Conservation (phyloP, 2,797 vertebrate species). For the Tinamus major region DNA sequence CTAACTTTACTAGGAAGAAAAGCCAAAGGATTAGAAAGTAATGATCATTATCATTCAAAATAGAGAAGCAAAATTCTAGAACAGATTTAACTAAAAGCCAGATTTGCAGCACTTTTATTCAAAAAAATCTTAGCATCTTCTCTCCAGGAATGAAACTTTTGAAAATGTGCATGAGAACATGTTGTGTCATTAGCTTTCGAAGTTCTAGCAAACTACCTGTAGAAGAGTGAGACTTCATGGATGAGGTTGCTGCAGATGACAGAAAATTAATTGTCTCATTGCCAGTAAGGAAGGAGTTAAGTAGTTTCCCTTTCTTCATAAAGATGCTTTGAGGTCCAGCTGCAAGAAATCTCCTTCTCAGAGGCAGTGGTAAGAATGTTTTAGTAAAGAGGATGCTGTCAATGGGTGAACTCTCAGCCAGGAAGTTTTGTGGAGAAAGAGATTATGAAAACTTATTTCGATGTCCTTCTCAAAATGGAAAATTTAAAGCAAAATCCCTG, state of each 20-base stretch:
- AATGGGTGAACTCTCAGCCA: not conserved
- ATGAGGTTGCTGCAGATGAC: not conserved
- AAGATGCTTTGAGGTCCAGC: not conserved
- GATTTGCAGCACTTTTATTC: not conserved
- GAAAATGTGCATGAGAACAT: not conserved
- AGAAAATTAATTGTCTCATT: not conserved
- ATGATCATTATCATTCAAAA: constrained; percentile 9
- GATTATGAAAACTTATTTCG: not conserved
- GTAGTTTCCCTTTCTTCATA: not conserved
- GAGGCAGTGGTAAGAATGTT: not conserved
- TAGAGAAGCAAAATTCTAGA: not conserved
- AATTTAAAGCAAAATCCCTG: not conserved
- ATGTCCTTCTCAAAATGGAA: not conserved
- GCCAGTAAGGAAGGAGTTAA: not conserved
- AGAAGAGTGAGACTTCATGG: rapidly evolving
- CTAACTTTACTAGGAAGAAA: not conserved
- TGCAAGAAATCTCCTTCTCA: not conserved
- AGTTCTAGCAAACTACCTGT: not conserved
- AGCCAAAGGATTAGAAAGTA: not conserved
- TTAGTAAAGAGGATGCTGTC: not conserved
- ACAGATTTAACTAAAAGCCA: not conserved
- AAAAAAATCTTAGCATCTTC: not conserved
- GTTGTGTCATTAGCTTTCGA: not conserved
- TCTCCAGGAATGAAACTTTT: not conserved
- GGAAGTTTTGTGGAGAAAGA: not conserved